Conservation (phyloP, 2,113 vertebrate genomes). For the Dipodomys spectabilis region DNA sequence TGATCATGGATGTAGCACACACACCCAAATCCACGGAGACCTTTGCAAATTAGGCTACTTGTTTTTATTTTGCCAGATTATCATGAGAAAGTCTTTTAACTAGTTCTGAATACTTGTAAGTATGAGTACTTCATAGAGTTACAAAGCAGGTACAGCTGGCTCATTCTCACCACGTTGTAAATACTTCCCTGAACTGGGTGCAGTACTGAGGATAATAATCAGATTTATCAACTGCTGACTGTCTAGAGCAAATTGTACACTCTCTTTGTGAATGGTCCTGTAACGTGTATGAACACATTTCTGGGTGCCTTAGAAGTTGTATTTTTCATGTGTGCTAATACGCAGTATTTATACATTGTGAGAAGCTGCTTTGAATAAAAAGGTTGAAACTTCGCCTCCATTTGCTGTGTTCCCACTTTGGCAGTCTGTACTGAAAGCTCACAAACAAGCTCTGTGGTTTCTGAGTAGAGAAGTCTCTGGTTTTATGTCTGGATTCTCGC, state of each 20-base stretch:
- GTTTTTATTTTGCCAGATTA: slow-evolving; percentile 86
- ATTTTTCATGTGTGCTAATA: slow-evolving; percentile 95
- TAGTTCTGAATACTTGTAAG: slow-evolving; percentile 88
- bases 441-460: slow-evolving; percentile 5
- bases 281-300: slow-evolving; percentile 93
- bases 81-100: slow-evolving; percentile 84
- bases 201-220: slow-evolving; percentile 86
- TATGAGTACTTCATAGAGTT: slow-evolving; percentile 87
- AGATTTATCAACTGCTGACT: slow-evolving; percentile 89
- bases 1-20: slow-evolving; percentile 82
- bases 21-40: slow-evolving; percentile 85
- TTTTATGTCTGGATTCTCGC: background rate
- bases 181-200: slow-evolving; percentile 87
- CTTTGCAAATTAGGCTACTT: slow-evolving; percentile 84
- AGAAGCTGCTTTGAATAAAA: slow-evolving; percentile 96
- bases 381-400: slow-evolving; percentile 85
- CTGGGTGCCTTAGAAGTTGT: slow-evolving; percentile 96
- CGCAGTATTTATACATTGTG: slow-evolving; percentile 93
- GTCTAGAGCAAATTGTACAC: slow-evolving; percentile 90
- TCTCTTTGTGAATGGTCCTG: slow-evolving; percentile 89
- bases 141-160: slow-evolving; percentile 84
- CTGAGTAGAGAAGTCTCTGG: background rate
- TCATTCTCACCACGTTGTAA: slow-evolving; percentile 88
- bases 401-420: slow-evolving; percentile 9
- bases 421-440: background rate